Evolutionary conservation across 2,113 vertebrate species (phyloP).

Genomic region (Bubalus kerabau): DNA sequence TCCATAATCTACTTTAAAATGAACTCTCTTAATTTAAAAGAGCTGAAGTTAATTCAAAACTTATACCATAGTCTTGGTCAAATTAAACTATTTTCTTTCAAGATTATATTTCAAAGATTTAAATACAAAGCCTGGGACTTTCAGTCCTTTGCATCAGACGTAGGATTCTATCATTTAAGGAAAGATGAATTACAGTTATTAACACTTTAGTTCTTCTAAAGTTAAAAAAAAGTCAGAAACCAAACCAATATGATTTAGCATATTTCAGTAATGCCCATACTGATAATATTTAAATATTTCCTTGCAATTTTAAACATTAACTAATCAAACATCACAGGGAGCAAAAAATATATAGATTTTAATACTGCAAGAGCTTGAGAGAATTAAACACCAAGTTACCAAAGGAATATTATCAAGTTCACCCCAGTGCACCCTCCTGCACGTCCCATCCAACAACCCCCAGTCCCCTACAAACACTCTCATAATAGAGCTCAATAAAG

Average conservation of each 20-base stretch:
- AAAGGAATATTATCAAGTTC: neutral
- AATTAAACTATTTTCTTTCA: constrained; percentile 49
- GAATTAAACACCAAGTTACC: neutral
- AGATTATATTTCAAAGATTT: constrained; percentile 42
- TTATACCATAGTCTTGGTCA: neutral
- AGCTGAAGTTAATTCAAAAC: constrained; percentile 18
- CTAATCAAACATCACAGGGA: neutral
- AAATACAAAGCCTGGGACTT: constrained; percentile 6
- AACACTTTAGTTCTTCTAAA: neutral
- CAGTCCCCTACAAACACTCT: neutral
- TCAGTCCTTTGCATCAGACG: neutral
- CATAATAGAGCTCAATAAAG: neutral
- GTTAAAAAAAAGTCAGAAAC: constrained; percentile 30
- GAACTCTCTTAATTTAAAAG: neutral
- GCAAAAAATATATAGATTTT: neutral
- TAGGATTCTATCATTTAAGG: neutral
- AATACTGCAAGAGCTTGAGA: neutral
- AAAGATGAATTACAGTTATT: constrained; percentile 27
- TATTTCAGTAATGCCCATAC: neutral
- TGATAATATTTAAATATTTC: constrained; percentile 24
- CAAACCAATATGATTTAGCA: neutral
- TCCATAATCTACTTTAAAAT: neutral
- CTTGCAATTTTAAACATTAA: neutral
- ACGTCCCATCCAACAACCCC: no score
- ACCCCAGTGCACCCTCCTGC: neutral